Base-by-base conservation (phyloP, 2,888 invertebrate genomes). In the Mythimna ferrago region DNA sequence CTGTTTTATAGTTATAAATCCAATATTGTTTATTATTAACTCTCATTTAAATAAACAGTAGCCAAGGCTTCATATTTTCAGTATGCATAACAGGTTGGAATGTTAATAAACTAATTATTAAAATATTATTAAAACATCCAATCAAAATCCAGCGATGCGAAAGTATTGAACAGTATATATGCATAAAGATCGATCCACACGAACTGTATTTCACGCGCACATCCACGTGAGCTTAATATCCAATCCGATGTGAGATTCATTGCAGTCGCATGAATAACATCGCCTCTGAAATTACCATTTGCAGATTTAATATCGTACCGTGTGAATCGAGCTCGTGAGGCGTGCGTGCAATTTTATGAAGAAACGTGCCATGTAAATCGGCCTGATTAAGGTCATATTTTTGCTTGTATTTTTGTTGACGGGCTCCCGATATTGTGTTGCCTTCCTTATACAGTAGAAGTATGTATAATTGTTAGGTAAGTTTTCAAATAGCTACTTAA, bases 221-320 rank as follows among this genome's bases (percentile, higher is more conserved):
- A 41, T 57, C 38, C 10, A 26, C 80, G 41, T 32, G 32, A 77
- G 51, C 44, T 57, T 76, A 54, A 44, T 65, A 66, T 54, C 48
- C 48, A 63, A 76, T 61, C 44, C 32, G 19, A 64, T 53, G 26
- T 14, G 61, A 21, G 53, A 71, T 65, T 81, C 67, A 65, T 81
- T 65, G 41, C 78, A 58, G 48, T 62, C 67, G 38, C 38, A 54
- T 81, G 66, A 71, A 81, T 76, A 67, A 71, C 61, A 62, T 65
- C 26, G 57, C 44, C 38, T 32, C 56, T 61, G 14, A 53, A 61
- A 66, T 67, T 62, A 70, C 35, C 56, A 48, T 61, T 66, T 32
- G 3, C 48, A 64, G 64, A 64, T 71, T 67, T 76, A 71, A 67
- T 76, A 69, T 66, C 60, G 44, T n/a, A 35, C 41, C 48, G 64